phyloP scores from a whole-genome alignment of 2,113 vertebrate genomes.

The Prunella himalayana region DNA sequence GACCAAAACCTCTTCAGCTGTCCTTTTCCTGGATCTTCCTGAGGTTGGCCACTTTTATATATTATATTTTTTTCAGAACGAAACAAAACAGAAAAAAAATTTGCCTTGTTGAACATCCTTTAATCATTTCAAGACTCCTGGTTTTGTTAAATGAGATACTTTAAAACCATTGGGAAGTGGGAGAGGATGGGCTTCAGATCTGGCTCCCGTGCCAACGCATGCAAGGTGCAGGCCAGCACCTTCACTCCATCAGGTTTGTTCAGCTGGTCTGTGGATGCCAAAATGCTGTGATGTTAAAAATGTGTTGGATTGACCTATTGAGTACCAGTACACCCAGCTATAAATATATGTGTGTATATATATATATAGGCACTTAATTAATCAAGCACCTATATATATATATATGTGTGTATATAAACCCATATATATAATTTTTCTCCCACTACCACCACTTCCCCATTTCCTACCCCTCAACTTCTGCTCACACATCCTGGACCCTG shows the following conservation, averaged over 20 bases:
- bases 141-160: conserved; percentile 20
- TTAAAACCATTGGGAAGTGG: conserved; percentile 19
- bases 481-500: conserved; percentile 18
- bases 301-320: conserved; percentile 4
- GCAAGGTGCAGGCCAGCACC: not conserved
- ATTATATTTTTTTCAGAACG: conserved; percentile 68
- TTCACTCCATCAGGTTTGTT: conserved; percentile 10
- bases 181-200: not conserved
- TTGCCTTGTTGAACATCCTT: conserved; percentile 59
- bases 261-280: conserved; percentile 22
- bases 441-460: not conserved
- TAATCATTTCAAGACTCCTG: conserved; percentile 53
- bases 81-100: conserved; percentile 11
- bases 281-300: conserved; percentile 19
- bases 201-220: not conserved
- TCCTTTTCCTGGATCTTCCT: conserved; percentile 62
- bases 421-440: not conserved
- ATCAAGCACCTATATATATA: conserved; percentile 35
- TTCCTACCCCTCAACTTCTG: conserved; percentile 14
- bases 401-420: conserved; percentile 4
- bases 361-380: conserved; percentile 25
- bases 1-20: conserved; percentile 66
- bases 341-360: conserved; percentile 5
- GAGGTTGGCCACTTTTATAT: conserved; percentile 67
- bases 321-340: not conserved